A percentile compares a stretch with the other conserved stretches of the same genome.
Conservation (phyloP, 2,113 vertebrate species). For the Pyxicephalus adspersus region DNA sequence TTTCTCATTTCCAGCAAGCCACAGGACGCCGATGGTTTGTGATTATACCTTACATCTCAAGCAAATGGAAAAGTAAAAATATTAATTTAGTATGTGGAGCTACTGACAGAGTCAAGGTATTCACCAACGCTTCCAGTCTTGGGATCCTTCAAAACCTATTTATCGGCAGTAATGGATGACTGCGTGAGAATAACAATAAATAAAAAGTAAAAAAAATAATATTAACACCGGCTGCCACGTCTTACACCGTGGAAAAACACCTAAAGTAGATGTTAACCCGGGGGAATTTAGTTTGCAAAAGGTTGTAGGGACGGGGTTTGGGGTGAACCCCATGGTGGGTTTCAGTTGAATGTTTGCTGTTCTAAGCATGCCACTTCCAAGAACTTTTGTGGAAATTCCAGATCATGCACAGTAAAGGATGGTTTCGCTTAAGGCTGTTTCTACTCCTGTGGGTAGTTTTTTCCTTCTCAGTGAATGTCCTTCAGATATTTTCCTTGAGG, state of each 20-base stretch:
- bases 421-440: too few species aligned
- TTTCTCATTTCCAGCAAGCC: constrained; percentile 56
- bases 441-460: too few species aligned
- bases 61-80: constrained; percentile 70
- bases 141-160: constrained; percentile 61
- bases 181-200: constrained; percentile 57
- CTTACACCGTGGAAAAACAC: constrained; percentile 65
- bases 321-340: too few species aligned
- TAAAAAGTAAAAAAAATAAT: constrained; percentile 61
- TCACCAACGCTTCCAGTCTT: constrained; percentile 58
- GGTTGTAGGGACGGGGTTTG: too few species aligned
- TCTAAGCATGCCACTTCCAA: too few species aligned
- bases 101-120: constrained; percentile 61
- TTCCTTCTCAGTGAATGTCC: too few species aligned
- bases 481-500: too few species aligned
- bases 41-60: constrained; percentile 61
- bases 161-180: constrained; percentile 67
- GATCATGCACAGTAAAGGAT: too few species aligned
- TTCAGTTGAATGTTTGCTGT: too few species aligned
- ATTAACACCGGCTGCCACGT: constrained; percentile 60
- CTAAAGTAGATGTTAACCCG: constrained; percentile 28
- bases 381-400: too few species aligned
- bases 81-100: constrained; percentile 67
- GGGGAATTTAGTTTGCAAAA: too few species aligned
- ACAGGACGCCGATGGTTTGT: constrained; percentile 60